Evolutionary conservation across 2,888 invertebrate genomes (phyloP).

Genomic region (Drosophila neonasuta): DNA sequence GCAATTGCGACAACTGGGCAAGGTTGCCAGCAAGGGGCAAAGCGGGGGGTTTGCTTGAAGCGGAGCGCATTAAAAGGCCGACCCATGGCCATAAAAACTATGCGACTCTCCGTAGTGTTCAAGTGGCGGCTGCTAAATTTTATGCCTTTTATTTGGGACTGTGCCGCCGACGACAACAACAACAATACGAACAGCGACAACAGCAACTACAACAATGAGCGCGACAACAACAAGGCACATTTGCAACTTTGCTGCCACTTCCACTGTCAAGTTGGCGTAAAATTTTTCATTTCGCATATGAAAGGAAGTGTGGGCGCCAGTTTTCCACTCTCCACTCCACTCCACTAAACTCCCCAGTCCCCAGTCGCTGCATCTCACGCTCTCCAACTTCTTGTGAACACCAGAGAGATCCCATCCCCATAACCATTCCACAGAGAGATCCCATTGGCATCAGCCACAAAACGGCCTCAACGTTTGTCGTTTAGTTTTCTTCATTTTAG

Average conservation of each 20-base stretch:
- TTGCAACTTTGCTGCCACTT: conserved; percentile 73
- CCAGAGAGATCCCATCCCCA: conserved; percentile 8
- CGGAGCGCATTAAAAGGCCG: conserved; percentile 60
- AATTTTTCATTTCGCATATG: conserved; percentile 76
- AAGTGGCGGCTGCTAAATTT: conserved; percentile 64
- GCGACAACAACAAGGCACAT: conserved; percentile 62
- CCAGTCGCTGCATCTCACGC: background rate
- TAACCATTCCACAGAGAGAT: conserved; percentile 28
- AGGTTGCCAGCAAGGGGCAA: background rate
- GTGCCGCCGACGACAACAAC: conserved; percentile 48
- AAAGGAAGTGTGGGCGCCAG: conserved; percentile 76
- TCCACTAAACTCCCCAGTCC: background rate
- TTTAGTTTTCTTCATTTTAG: conserved; percentile 51
- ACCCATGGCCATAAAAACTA: conserved; percentile 67
- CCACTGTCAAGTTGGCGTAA: conserved; percentile 76
- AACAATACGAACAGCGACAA: conserved; percentile 23
- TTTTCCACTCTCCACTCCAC: conserved; percentile 9
- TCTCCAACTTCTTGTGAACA: background rate
- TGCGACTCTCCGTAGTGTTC: conserved; percentile 50
- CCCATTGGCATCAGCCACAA: conserved; percentile 48
- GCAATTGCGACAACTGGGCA: conserved; percentile 32
- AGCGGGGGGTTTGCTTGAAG: background rate
- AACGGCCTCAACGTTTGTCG: conserved; percentile 61
- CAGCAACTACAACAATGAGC: conserved; percentile 33
- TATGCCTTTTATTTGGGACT: conserved; percentile 69